Base-by-base conservation (phyloP, 2,113 vertebrate genomes). In the Notarius quadriscutis region DNA sequence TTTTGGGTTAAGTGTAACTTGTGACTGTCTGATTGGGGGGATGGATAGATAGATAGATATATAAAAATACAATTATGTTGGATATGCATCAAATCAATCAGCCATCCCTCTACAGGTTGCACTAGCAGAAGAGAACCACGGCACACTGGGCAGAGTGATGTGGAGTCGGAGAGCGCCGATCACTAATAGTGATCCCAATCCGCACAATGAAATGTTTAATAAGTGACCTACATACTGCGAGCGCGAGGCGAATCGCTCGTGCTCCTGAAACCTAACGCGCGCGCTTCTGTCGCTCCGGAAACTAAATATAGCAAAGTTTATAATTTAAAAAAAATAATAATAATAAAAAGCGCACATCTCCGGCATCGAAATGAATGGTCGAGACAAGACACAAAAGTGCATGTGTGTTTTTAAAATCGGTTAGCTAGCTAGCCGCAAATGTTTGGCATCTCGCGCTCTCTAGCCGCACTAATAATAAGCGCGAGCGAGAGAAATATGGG, bases 401-500 rank as follows among this genome's bases (percentile, higher is more conserved):
- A 87, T 81, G 63, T 67, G 48, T 51, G 4, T 20, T 10, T 50
- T 84, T 83, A 82, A 78, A 75, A 79, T 57, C 25, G 84, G 27
- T 62, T 58, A 57, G 84, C 53, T 57, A n/a, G 14, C 34, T 72
- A 34, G 15, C 48, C 25, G 62, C 63, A 81, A 62, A 81, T 82
- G 63, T 81, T 89, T 82, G 72, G 87, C 85, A 55, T 85, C 79
- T 75, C 88, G 65, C 81, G 83, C 86, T n/a, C 87, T 86, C 88
- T 81, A 58, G 79, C 74, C 85, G 88, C 85, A 83, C 65, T 60
- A 18, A 41, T 41, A 41, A 41, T 78, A 82, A 67, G 79, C 69
- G 92, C 94, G 92, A 92, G 92, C 74, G 92, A 92, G 92, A 67
- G 71, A 88, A 94, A 95, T 95, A 93, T 95, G 94, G 95, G 95